Base-by-base conservation (phyloP, 2,888 invertebrate species). In the Cylindroiulus punctatus region DNA sequence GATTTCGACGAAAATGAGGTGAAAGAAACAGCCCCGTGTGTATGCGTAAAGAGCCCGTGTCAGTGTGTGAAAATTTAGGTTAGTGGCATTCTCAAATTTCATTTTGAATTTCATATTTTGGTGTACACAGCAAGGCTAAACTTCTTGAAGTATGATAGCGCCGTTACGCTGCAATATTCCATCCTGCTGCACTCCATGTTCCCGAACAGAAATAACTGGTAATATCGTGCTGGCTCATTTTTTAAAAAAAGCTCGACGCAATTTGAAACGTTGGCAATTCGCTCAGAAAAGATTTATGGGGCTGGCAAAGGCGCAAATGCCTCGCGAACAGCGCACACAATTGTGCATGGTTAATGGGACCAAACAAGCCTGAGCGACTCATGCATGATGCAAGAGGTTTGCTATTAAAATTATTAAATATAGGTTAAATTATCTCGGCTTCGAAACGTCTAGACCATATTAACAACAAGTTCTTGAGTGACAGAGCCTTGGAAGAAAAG, bases 101-200 rank as follows among this genome's bases (percentile, higher is more conserved):
- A 65, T 65, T 65, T 65, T 65, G 57, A 65, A 65, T 65, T 65
- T 65, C 57, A 65, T n/a, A 65, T 65, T 65, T 65, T 65, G 19
- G 57, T 65, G 26, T 7, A 22, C 26, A 65, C 57, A n/a, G n/a
- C n/a, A 65, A 65, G 57, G 57, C 57, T 65, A 65, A 65, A 65
- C 57, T 22, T 65, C 57, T 57, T 65, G 57, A 65, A 65, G 57
- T 22, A 22, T 65, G 57, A 65, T 65, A 65, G 57, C 22, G 5
- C 26, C 10, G 57, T 65, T 65, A 65, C 57, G 57, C 22, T 22
- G 57, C 57, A 65, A 22, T 22, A 65, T 65, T 65, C 57, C 22
- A 65, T 65, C 10, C 22, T 57, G 57, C 57, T 57, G 57, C 57
- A 22, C 57, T 57, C 22, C 7, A 22, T 65, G 57, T 65, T 65